Evolutionary conservation across 2,888 invertebrate species (phyloP), one percentile per base, ranked within the genome.

Genomic region (Galeruca laticollis): DNA sequence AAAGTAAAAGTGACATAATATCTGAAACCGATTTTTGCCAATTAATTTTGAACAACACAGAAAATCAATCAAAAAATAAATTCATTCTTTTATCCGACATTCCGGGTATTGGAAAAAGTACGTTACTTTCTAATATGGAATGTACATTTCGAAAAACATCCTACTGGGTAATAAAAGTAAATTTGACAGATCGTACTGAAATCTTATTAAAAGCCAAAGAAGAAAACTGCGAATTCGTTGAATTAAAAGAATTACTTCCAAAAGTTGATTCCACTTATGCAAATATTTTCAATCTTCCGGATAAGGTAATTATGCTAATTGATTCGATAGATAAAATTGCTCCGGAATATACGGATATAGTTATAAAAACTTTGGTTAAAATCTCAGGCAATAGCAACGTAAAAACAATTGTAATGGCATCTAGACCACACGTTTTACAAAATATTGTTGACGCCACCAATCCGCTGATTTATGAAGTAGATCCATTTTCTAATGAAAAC

Each of bases 321-420:
- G 70, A 70, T 47, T 66, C 61, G 9, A 43, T 66, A 9, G 70
- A 70, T 40, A 66, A 70, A 51, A 59, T 70, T 13, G 60, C 57
- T 20, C 62, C 66, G 4, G 21, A 51, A n/a, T 70, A 62, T 26
- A 62, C 66, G 13, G 21, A 66, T 10, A 21, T 71, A 15, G 40
- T 68, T 5, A 11, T 63, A 18, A 64, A 63, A 21, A 43, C 66
- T 33, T 49, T 70, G 11, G 1, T 18, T 1, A n/a, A 37, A 2
- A 52, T 31, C 1, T 31, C 35, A 2, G n/a, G 37, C 21, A 26
- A 40, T 2, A 26, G 20, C 0, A 70, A 70, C 20, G 59, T 70
- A n/a, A 40, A 10, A 20, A 70, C 57, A 51, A 51, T 70, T 2
- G 52, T 70, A 10, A 31, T 70, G 9, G 67, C 70, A 2, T 57